A percentile compares a stretch with the other conserved stretches of the same genome.
These are phyloP conservation scores for Aromia moschata DNA, from an alignment of 2,888 invertebrate genomes.

Conservation along the genomic window DNA sequence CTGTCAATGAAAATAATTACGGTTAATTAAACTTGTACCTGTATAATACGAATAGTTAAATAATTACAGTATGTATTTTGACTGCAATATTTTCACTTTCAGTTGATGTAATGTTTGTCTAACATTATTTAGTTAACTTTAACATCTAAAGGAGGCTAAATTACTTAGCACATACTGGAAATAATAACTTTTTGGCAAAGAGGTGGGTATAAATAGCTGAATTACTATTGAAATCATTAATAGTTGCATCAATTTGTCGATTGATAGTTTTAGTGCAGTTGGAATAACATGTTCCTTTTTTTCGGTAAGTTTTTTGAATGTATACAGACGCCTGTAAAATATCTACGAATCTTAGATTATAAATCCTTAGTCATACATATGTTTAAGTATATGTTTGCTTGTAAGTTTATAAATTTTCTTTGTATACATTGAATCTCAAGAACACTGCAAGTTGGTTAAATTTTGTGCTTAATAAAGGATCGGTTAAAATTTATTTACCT, in stretches of 20 bases:
- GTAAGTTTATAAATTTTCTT: too few species aligned
- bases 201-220: conserved; percentile 12
- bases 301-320: background rate
- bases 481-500: too few species aligned
- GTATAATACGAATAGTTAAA: background rate
- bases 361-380: too few species aligned
- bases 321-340: too few species aligned
- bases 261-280: conserved; percentile 4
- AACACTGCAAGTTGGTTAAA: too few species aligned
- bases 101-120: conserved; percentile 14
- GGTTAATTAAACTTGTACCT: background rate
- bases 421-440: too few species aligned
- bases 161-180: conserved; percentile 13
- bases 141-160: conserved; percentile 12
- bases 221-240: conserved; percentile 3
- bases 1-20: background rate
- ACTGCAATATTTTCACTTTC: conserved; percentile 16
- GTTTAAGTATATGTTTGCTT: too few species aligned
- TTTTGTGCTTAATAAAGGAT: too few species aligned
- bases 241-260: conserved; percentile 3
- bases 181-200: conserved; percentile 13
- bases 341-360: too few species aligned
- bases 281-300: conserved; percentile 15
- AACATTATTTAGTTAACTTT: conserved; percentile 15
- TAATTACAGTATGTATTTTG: conserved; percentile 2